A percentile compares a stretch with the other conserved stretches of the same genome.
Conservation (phyloP, 2,113 vertebrate species). For the Panurus biarmicus region DNA sequence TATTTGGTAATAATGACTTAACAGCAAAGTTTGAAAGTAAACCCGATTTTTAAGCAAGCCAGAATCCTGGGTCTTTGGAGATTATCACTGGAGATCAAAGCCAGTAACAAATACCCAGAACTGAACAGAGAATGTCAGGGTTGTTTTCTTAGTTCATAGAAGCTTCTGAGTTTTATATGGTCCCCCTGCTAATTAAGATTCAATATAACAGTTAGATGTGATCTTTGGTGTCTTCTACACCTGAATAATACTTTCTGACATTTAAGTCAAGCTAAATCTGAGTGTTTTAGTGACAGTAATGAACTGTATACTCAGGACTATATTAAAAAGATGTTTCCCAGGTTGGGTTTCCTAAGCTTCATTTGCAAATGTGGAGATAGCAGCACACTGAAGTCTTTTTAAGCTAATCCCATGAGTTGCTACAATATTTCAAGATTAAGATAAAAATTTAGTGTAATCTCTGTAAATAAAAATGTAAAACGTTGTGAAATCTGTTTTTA, state of each 20-base stretch:
- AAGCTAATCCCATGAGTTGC: not conserved
- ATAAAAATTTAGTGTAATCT: not conserved
- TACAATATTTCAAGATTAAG: not conserved
- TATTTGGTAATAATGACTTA: slow-evolving; percentile 21
- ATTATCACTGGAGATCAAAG: slow-evolving; percentile 33
- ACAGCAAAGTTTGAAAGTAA: slow-evolving; percentile 50
- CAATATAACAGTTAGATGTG: slow-evolving; percentile 47
- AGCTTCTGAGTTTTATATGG: slow-evolving; percentile 17
- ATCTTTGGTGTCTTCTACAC: slow-evolving; percentile 62
- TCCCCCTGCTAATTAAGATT: slow-evolving; percentile 67
- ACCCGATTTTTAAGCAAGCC: not conserved
- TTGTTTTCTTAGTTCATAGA: slow-evolving; percentile 2
- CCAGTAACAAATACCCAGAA: slow-evolving; percentile 38
- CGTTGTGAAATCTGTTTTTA: not conserved
- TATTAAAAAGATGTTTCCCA: slow-evolving; percentile 39
- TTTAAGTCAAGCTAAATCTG: slow-evolving; percentile 58
- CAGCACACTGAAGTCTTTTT: not conserved
- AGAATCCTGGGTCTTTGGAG: not conserved
- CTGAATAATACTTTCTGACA: slow-evolving; percentile 69
- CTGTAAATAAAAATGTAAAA: not conserved
- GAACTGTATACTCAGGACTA: slow-evolving; percentile 39
- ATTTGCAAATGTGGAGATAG: not conserved
- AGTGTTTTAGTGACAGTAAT: slow-evolving; percentile 32
- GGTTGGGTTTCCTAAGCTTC: not conserved
- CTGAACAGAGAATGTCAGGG: slow-evolving; percentile 4